phyloP scores from a whole-genome alignment of 1,140 invertebrate genomes.

The Plodia interpunctella region DNA sequence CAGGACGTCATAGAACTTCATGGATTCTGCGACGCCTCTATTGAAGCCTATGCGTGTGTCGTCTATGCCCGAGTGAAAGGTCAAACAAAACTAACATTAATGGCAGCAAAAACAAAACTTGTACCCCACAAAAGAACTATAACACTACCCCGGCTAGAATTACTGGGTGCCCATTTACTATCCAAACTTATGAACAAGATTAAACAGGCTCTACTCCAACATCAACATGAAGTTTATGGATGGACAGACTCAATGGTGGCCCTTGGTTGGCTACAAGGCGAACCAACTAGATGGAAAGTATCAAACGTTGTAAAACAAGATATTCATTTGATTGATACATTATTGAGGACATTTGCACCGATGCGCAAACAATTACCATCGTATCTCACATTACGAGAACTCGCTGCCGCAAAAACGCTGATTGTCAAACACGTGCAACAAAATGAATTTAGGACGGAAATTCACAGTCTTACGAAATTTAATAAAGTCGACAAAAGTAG shows the following conservation, averaged over 20 bases:
- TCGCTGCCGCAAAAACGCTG: neutral
- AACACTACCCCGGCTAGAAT: constrained; percentile 66
- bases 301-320: no score
- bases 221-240: constrained; percentile 15
- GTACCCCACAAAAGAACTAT: constrained; percentile 50
- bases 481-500: neutral
- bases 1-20: constrained; percentile 20
- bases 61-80: constrained; percentile 24
- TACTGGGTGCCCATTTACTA: constrained; percentile 56
- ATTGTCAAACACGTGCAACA: no score
- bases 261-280: no score
- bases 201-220: constrained; percentile 11
- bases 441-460: neutral
- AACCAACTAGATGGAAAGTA: no score
- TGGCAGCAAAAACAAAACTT: constrained; percentile 53
- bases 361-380: constrained; percentile 6
- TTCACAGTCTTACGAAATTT: neutral
- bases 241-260: constrained; percentile 21
- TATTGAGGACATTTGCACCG: constrained; percentile 14
- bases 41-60: constrained; percentile 25
- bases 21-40: constrained; percentile 22
- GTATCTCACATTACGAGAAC: constrained; percentile 17
- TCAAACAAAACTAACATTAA: constrained; percentile 18
- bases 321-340: no score
- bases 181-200: constrained; percentile 38